These are phyloP conservation scores for Hirudo medicinalis DNA, from an alignment of 1,140 invertebrate genomes.

Conservation along the genomic window DNA sequence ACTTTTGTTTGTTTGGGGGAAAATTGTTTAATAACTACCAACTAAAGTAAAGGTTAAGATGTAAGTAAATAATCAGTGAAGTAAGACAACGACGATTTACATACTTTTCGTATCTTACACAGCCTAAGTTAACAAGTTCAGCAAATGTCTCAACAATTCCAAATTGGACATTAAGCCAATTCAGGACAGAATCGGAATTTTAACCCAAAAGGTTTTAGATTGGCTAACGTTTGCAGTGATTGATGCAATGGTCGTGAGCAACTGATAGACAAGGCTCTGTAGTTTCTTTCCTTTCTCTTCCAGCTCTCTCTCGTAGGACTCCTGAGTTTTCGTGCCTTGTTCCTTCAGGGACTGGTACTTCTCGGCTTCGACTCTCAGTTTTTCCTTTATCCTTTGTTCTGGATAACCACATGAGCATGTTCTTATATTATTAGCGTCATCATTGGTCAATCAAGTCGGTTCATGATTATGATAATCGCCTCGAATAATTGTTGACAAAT, in stretches of 20 bases:
- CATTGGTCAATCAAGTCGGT: neutral
- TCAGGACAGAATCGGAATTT: too few relatives aligned
- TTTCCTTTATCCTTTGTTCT: conserved; percentile 4
- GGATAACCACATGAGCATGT: neutral
- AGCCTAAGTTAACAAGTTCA: too few relatives aligned
- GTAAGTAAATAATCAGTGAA: too few relatives aligned
- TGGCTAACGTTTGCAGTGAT: neutral
- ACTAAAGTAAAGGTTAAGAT: too few relatives aligned
- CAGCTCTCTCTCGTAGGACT: neutral
- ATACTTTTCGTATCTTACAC: too few relatives aligned
- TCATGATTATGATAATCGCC: neutral
- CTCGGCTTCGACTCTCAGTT: conserved; percentile 5
- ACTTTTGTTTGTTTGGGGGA: neutral
- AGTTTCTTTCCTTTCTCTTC: conserved; percentile 6
- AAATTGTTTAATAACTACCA: too few relatives aligned
- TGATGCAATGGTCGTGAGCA: neutral
- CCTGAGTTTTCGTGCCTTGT: conserved; percentile 9
- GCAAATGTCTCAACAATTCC: too few relatives aligned
- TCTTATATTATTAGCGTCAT: neutral
- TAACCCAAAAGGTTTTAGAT: too few relatives aligned
- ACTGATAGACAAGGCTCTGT: neutral
- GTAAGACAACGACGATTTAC: too few relatives aligned
- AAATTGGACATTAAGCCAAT: too few relatives aligned
- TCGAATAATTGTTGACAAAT: too few relatives aligned
- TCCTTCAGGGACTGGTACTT: conserved; percentile 6